Evolutionary conservation across 2,888 invertebrate genomes (phyloP).

Genomic region (Xestia sexstrigata): DNA sequence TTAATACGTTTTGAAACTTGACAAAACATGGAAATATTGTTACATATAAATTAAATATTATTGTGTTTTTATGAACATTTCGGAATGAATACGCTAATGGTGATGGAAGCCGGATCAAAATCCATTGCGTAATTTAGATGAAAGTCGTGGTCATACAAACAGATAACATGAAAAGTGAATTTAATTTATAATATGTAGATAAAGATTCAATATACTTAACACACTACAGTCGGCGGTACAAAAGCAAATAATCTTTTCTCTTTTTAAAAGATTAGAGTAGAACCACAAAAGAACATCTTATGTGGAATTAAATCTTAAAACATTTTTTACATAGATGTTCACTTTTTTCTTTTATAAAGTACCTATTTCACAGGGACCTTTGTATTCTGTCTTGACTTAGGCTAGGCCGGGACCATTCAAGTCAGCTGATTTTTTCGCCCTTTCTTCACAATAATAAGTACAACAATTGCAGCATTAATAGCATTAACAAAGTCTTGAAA

Average conservation of each 20-base stretch:
- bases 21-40: neutral
- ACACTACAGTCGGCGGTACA: neutral
- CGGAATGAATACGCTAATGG: too few relatives aligned
- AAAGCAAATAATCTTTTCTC: neutral
- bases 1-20: neutral
- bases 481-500: neutral
- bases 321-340: constrained; percentile 24
- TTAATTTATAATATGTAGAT: neutral
- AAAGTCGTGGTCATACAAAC: neutral
- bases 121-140: neutral
- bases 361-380: constrained; percentile 30
- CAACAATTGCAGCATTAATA: constrained; percentile 14
- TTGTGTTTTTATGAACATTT: neutral
- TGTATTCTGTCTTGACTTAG: constrained; percentile 32
- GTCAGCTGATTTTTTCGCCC: constrained; percentile 29
- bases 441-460: constrained; percentile 12
- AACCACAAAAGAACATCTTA: constrained; percentile 21
- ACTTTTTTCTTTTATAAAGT: constrained; percentile 22
- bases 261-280: constrained; percentile 7
- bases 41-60: neutral
- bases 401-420: constrained; percentile 27
- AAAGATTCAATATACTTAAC: neutral
- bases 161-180: neutral
- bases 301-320: constrained; percentile 27
- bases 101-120: neutral